These are phyloP conservation scores for Clitarchus hookeri DNA, from an alignment of 2,888 invertebrate species.

Conservation along the genomic window DNA sequence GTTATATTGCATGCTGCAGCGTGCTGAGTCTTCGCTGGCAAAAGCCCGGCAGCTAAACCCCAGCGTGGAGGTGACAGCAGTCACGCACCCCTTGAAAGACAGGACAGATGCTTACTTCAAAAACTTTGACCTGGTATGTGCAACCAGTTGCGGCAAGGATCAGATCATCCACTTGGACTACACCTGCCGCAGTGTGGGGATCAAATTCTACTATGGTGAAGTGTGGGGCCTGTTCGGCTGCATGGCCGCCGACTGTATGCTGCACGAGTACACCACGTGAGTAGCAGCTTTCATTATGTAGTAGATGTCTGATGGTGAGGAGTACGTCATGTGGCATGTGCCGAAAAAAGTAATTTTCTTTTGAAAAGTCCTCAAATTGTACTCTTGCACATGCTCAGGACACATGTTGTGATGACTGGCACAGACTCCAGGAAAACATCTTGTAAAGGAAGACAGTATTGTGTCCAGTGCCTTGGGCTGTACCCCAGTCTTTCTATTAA, in stretches of 20 bases:
- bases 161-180: slow-evolving; percentile 76
- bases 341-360: too few relatives aligned
- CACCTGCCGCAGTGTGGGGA: slow-evolving; percentile 71
- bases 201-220: slow-evolving; percentile 88
- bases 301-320: background rate
- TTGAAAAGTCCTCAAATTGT: too few relatives aligned
- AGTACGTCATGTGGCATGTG: too few relatives aligned
- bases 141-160: slow-evolving; percentile 73
- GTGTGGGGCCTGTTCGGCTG: slow-evolving; percentile 94
- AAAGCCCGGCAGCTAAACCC: slow-evolving; percentile 88
- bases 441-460: too few relatives aligned
- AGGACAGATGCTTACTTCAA: slow-evolving; percentile 73
- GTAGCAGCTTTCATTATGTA: slow-evolving; percentile 48
- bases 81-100: slow-evolving; percentile 65
- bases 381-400: too few relatives aligned
- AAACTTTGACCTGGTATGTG: slow-evolving; percentile 81
- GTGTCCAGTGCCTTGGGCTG: too few relatives aligned
- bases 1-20: slow-evolving; percentile 55
- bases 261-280: slow-evolving; percentile 80
- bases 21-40: slow-evolving; percentile 80
- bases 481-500: too few relatives aligned
- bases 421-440: too few relatives aligned
- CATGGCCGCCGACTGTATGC: slow-evolving; percentile 85
- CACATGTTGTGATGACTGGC: too few relatives aligned
- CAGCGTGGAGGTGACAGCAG: slow-evolving; percentile 81